Evolutionary conservation across 2,888 invertebrate species (phyloP).

Genomic region (Acleris holmiana): DNA sequence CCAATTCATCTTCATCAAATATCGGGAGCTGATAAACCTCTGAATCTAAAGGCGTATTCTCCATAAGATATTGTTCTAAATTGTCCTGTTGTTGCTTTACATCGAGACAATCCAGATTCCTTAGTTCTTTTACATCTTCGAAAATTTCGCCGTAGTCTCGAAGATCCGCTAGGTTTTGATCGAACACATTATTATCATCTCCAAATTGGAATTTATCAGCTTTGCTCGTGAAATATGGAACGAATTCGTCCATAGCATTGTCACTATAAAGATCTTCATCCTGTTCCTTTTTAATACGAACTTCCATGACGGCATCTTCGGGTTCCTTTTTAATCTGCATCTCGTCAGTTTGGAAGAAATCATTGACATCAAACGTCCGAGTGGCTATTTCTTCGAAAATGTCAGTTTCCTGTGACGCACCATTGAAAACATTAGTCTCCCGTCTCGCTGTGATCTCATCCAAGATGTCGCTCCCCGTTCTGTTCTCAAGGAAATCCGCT

Average conservation of each 20-base stretch:
- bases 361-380: slow-evolving; percentile 77
- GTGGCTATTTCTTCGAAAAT: slow-evolving; percentile 72
- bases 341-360: slow-evolving; percentile 65
- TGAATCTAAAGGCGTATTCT: slow-evolving; percentile 73
- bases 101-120: slow-evolving; percentile 71
- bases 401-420: slow-evolving; percentile 54
- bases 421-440: slow-evolving; percentile 7
- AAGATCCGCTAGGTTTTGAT: slow-evolving; percentile 85
- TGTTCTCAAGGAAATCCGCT: slow-evolving; percentile 65
- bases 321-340: slow-evolving; percentile 76
- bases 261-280: slow-evolving; percentile 73
- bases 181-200: slow-evolving; percentile 76
- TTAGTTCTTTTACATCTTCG: slow-evolving; percentile 67
- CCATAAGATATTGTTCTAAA: slow-evolving; percentile 71
- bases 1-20: slow-evolving; percentile 73
- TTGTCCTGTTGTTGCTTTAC: slow-evolving; percentile 71
- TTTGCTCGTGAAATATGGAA: slow-evolving; percentile 71
- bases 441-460: slow-evolving; percentile 65
- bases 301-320: slow-evolving; percentile 51
- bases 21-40: slow-evolving; percentile 71
- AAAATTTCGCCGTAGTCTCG: slow-evolving; percentile 79
- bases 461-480: slow-evolving; percentile 68
- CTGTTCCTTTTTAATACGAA: slow-evolving; percentile 66
- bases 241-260: slow-evolving; percentile 75
- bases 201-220: slow-evolving; percentile 65